These are phyloP conservation scores for Scaptomyza tumidula DNA, from an alignment of 2,888 invertebrate species.

Conservation along the genomic window DNA sequence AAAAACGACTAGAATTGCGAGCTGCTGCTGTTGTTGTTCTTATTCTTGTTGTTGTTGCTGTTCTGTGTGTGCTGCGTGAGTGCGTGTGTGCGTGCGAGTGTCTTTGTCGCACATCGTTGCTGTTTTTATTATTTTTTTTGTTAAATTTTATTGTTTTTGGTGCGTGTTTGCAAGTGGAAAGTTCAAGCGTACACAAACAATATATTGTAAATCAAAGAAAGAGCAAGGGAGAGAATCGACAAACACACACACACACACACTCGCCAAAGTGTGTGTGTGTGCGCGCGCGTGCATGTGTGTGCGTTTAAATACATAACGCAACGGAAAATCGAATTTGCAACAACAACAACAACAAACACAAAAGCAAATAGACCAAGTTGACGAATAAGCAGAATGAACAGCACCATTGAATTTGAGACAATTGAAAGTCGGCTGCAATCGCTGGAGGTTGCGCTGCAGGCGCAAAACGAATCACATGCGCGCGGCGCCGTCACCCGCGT, in stretches of 20 bases:
- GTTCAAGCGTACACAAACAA: slow-evolving; percentile 43
- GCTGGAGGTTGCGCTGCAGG: slow-evolving; percentile 91
- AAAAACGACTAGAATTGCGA: slow-evolving; percentile 45
- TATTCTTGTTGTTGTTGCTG: slow-evolving; percentile 43
- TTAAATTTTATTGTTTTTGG: slow-evolving; percentile 32
- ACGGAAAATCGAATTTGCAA: slow-evolving; percentile 56
- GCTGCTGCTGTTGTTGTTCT: slow-evolving; percentile 52
- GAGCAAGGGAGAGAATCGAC: slow-evolving; percentile 3
- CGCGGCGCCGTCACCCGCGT: slow-evolving; percentile 39
- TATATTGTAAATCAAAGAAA: slow-evolving; percentile 5
- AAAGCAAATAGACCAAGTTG: slow-evolving; percentile 7
- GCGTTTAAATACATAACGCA: slow-evolving; percentile 66
- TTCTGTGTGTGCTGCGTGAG: slow-evolving; percentile 37
- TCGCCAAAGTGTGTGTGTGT: slow-evolving; percentile 22
- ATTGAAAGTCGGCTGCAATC: slow-evolving; percentile 89
- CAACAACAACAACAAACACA: slow-evolving; percentile 16
- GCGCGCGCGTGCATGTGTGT: slow-evolving; percentile 20
- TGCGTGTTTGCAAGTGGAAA: slow-evolving; percentile 56
- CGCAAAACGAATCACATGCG: slow-evolving; percentile 83
- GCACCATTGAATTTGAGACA: slow-evolving; percentile 86
- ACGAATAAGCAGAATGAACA: slow-evolving; percentile 55
- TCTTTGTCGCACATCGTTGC: slow-evolving; percentile 48
- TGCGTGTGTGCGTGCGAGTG: slow-evolving; percentile 39
- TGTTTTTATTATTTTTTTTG: slow-evolving; percentile 46
- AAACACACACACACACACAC: slow-evolving; percentile 41